A percentile compares a stretch with the other conserved stretches of the same genome.
phyloP scores from a whole-genome alignment of 2,888 invertebrate species.

The Macrosiphum euphorbiae region DNA sequence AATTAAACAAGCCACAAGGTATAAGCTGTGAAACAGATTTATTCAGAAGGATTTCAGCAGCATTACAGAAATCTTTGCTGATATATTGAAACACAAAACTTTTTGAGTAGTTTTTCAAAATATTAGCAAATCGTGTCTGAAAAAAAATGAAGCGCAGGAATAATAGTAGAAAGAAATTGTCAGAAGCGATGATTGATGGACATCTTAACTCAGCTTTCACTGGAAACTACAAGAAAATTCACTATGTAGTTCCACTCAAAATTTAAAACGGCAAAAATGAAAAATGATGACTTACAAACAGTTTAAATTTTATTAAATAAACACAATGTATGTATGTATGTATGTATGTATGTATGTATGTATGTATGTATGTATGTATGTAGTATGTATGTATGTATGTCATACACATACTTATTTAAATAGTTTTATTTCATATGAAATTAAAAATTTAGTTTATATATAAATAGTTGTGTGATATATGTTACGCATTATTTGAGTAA shows the following conservation, averaged over 20 bases:
- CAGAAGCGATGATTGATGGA: constrained; percentile 37
- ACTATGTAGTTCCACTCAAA: not conserved
- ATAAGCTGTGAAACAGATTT: not conserved
- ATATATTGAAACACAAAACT: not conserved
- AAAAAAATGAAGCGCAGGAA: not conserved
- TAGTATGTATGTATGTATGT: no score
- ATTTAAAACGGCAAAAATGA: not conserved
- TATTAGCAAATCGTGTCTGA: constrained; percentile 35
- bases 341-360: no score
- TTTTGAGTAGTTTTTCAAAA: constrained; percentile 26
- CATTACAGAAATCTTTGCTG: not conserved
- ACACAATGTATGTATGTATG: no score
- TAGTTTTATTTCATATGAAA: no score
- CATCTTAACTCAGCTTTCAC: not conserved
- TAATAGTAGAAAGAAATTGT: constrained; percentile 15
- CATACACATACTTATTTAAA: not conserved
- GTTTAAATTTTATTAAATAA: not conserved
- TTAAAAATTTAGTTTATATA: not conserved
- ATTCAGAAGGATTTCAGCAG: not conserved
- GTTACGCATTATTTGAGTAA: not conserved
- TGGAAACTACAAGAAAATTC: not conserved
- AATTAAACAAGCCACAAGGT: not conserved
- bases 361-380: no score
- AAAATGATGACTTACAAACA: not conserved
- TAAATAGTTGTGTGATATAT: not conserved